Base-by-base conservation (phyloP, 2,888 invertebrate species). In the Pyrrhosoma nymphula region DNA sequence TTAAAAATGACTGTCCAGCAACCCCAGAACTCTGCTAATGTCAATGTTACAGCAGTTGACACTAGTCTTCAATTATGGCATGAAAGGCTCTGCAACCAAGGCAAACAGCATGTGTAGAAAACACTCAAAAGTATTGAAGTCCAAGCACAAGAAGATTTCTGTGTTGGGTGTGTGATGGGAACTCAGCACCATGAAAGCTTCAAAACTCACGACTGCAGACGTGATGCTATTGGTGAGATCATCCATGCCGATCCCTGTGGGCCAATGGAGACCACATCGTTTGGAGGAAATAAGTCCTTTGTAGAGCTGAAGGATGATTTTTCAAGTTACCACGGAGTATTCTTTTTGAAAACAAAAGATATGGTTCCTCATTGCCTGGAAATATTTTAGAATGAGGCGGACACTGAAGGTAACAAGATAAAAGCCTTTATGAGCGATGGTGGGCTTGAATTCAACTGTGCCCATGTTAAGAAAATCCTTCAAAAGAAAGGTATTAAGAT, bases 331-430 rank as follows among this genome's bases (percentile, higher is more conserved):
- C 35, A 14, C 6, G 12, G 39, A 39, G 88, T 88, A 39, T 88
- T 39, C 88, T 88, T 88, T 88, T 39, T 88, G 14, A 88, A 88
- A 39, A 47, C 35, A 88, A 88, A 88, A 69, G 69, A 69, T 69
- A 69, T 69, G 69, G 69, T 69, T 69, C 69, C 69, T 69, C 69
- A 69, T 69, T 69, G 18, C 12, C 69, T 69, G 10, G 69, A 69
- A 69, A 69, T 69, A 69, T 69, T 69, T 69, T 69, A n/a, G 69
- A 69, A 69, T 69, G 69, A 69, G 69, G 69, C 69, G 12, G 69
- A 69, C 69, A 69, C 23, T 69, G 69, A 69, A 69, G 69, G 69
- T 69, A 69, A 69, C 69, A 69, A 69, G 69, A n/a, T 69, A 69
- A 69, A 69, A 69, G 23, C 4, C n/a, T 69, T 69, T 69, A 69